Evolutionary conservation across 1,140 invertebrate species (phyloP), one percentile per base, ranked within the genome.

Genomic region (Achroia grisella): DNA sequence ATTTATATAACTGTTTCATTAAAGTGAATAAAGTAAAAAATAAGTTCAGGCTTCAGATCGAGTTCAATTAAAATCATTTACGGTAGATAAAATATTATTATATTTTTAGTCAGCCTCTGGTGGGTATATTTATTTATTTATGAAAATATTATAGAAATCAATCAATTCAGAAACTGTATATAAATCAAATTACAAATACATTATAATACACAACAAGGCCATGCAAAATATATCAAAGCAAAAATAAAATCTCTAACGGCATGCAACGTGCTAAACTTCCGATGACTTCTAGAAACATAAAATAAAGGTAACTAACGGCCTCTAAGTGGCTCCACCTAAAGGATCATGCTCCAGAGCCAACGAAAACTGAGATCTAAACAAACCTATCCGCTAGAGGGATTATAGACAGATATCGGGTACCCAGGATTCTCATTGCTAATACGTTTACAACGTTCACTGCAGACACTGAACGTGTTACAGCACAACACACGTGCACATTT

Each of bases 361-460:
- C 29, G 13, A 36, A 39, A 36, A 52, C 33, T 48, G 36, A 11
- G 5, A 27, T 39, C 30, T 49, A 53, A 61, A 62, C 61, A 70
- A 52, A 57, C 71, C 71, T 71, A 71, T 67, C 56, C 53, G 33
- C 69, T 75, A 80, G 70, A 57, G 65, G 59, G 59, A 54, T 60
- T 67, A 23, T 6, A 23, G n/a, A n/a, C n/a, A n/a, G n/a, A 51
- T 62, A 56, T 17, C 51, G 53, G 62, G 74, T 72, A 80, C 72
- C 77, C 72, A 68, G 62, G 55, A 56, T 70, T 66, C 80, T 84
- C 80, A 84, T 84, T 84, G 80, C 47, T 53, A n/a, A 56, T 55
- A 59, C 49, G 56, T 62, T 52, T 31, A 27, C 34, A 36, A 31
- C 43, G 44, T 23, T 23, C 17, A 23, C 17, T 23, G 2, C 17